phyloP scores from a whole-genome alignment of 1,140 invertebrate genomes.

The Caenorhabditis briggsae region DNA sequence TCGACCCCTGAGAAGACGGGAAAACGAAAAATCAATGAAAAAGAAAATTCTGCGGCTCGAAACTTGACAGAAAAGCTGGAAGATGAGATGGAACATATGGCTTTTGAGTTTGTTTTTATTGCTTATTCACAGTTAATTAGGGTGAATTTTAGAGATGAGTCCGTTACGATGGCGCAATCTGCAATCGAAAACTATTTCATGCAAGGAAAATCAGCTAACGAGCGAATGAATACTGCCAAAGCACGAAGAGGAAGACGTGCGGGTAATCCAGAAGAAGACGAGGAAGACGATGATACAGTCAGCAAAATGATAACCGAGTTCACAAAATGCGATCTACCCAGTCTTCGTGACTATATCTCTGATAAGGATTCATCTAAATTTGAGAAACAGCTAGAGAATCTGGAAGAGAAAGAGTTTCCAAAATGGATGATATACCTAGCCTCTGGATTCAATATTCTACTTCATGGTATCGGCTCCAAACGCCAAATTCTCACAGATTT shows the following conservation, averaged over 20 bases:
- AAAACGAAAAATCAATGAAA: background rate
- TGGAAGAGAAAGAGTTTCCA: background rate
- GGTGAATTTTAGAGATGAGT: background rate
- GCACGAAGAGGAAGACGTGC: background rate
- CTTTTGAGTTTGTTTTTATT: conserved; percentile 1
- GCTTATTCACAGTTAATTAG: background rate
- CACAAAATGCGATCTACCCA: conserved; percentile 24
- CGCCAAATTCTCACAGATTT: background rate
- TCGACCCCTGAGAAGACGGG: background rate
- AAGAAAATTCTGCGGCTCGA: conserved; percentile 17
- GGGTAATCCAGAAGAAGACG: background rate
- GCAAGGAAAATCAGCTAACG: conserved; percentile 21
- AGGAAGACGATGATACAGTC: background rate
- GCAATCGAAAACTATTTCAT: conserved; percentile 45
- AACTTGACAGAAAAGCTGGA: conserved; percentile 1
- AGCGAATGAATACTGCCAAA: conserved; percentile 6
- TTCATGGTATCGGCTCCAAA: conserved; percentile 25
- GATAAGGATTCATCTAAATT: background rate
- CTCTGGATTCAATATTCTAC: conserved; percentile 12
- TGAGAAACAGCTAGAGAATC: background rate
- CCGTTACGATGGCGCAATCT: background rate
- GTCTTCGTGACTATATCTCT: conserved; percentile 10
- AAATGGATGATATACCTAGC: conserved; percentile 38
- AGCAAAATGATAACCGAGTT: background rate
- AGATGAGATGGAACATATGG: conserved; percentile 17